These are phyloP conservation scores for Ariolimax columbianus DNA, from an alignment of 2,888 invertebrate species.

Conservation along the genomic window DNA sequence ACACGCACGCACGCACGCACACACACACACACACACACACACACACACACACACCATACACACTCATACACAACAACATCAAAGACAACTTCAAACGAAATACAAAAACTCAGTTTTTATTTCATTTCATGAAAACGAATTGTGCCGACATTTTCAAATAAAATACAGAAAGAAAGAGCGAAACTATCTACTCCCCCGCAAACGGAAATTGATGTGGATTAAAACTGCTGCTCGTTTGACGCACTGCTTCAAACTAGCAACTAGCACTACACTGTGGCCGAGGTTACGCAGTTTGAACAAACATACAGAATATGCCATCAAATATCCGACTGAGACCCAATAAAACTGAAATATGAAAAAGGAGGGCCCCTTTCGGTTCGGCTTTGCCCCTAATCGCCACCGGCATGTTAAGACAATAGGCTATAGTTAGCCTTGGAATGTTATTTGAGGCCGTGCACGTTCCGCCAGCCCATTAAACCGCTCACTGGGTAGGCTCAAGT, in stretches of 20 bases:
- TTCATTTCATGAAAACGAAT: no score
- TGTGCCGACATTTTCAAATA: no score
- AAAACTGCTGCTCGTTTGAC: background rate
- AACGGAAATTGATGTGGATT: background rate
- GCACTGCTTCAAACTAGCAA: background rate
- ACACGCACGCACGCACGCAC: no score
- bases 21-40: no score
- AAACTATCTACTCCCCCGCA: background rate
- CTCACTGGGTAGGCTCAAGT: background rate
- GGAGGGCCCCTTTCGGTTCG: background rate
- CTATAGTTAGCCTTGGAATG: background rate
- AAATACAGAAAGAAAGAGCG: no score
- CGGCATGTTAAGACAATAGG: background rate
- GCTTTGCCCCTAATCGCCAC: background rate
- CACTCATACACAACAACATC: no score
- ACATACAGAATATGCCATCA: background rate
- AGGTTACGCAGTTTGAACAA: background rate
- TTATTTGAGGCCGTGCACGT: background rate
- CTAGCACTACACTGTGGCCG: background rate
- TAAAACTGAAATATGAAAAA: background rate
- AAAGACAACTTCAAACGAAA: no score
- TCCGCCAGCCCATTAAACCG: background rate
- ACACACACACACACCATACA: no score
- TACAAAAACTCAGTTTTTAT: no score
- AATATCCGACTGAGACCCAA: background rate